Evolutionary conservation across 1,140 invertebrate species (phyloP), one percentile per base, ranked within the genome.

Genomic region (Diabrotica virgifera): DNA sequence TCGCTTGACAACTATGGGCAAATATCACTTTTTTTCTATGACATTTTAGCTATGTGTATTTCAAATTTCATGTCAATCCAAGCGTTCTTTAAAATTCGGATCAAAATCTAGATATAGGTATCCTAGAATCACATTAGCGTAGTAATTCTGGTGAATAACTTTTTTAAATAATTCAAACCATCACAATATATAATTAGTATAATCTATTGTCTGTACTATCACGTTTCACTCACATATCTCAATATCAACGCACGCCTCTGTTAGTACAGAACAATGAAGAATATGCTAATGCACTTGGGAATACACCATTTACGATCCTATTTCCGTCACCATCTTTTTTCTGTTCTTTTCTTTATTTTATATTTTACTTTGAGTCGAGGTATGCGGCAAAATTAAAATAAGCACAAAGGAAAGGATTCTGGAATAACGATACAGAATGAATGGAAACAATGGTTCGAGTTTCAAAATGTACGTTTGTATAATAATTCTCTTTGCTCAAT

Each of bases 311-410:
- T 46, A 46, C 40, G 40, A 46, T n/a, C 40, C 40, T 46, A n/a
- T 46, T n/a, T 46, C 40, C 40, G 40, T 46, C 40, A 46, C 40
- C 40, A 46, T 46, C n/a, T 46, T 46, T 46, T 8, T 46, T 46
- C 40, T 46, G 40, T 46, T 46, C 40, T 46, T 46, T 46, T 46
- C 40, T 46, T 46, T 46, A 46, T 46, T 46, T 46, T 46, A 46
- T 5, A 46, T 46, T 46, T 46, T 10, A 46, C 8, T 8, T 46
- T 46, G 40, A 46, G 40, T 24, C 24, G 24, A 24, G 24, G 24
- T 46, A 46, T n/a, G 40, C 40, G 40, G 40, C 40, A 5, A n/a
- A 46, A 46, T 46, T 46, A 46, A 46, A 46, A 46, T 46, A 46
- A 46, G 40, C 40, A 46, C 40, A 46, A 46, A 10, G 40, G 40